phyloP scores from a whole-genome alignment of 2,797 vertebrate genomes.

The Rhinogobio ventralis region DNA sequence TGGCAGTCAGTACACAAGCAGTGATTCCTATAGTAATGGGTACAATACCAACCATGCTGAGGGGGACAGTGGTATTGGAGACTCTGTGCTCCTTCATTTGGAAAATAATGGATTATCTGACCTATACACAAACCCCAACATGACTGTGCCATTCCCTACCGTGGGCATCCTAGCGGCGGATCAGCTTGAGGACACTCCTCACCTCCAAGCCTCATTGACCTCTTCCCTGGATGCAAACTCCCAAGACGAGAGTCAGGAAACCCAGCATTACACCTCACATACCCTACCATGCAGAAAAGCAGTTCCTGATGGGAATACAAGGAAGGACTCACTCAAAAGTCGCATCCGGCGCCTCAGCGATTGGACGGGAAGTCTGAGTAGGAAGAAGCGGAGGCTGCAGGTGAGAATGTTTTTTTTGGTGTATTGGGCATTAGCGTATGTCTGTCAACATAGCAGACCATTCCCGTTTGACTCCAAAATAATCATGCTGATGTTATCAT shows the following conservation, averaged over 20 bases:
- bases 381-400: constrained; percentile 93
- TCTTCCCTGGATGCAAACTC: constrained; percentile 76
- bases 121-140: constrained; percentile 72
- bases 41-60: constrained; percentile 68
- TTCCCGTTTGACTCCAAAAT: constrained; percentile 14
- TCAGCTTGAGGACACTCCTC: constrained; percentile 69
- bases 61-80: constrained; percentile 76
- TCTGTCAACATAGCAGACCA: constrained; percentile 3
- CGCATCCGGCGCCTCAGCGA: constrained; percentile 90
- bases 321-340: constrained; percentile 90
- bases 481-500: constrained; percentile 6
- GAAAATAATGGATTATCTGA: constrained; percentile 76
- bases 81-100: constrained; percentile 65
- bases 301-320: constrained; percentile 71
- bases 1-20: constrained; percentile 25
- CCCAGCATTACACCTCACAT: constrained; percentile 77
- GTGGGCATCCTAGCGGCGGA: constrained; percentile 69
- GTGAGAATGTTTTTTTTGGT: constrained; percentile 67
- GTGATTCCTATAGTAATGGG: constrained; percentile 36
- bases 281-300: constrained; percentile 85
- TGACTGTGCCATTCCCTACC: constrained; percentile 73
- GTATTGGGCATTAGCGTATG: not conserved
- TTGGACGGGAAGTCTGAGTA: constrained; percentile 94
- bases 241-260: constrained; percentile 67
- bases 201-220: constrained; percentile 75